Conservation (phyloP, 2,888 invertebrate species). For the Trichogramma evanescens region DNA sequence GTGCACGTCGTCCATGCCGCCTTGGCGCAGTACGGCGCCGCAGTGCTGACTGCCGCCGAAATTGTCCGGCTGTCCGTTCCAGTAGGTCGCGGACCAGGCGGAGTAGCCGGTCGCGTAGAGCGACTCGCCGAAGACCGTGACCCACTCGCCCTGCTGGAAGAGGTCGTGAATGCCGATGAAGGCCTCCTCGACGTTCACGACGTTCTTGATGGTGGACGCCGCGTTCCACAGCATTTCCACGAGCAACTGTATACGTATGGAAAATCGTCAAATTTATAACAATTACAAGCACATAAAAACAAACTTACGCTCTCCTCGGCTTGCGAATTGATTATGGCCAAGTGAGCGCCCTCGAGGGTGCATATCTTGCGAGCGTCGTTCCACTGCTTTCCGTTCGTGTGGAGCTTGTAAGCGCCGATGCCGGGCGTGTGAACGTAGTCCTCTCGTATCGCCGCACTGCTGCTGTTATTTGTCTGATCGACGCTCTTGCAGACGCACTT, state of each 20-base stretch:
- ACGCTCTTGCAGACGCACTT: not conserved
- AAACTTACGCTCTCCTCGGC: conserved; percentile 24
- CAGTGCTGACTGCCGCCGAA: not conserved
- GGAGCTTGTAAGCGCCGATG: conserved; percentile 26
- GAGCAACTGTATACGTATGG: not conserved
- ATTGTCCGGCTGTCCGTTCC: conserved; percentile 4
- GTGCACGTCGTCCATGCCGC: conserved; percentile 29
- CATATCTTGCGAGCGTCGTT: conserved; percentile 29
- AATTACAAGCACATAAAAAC: not conserved
- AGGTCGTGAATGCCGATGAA: conserved; percentile 12
- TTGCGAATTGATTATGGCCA: conserved; percentile 27
- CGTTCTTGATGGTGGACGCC: not conserved
- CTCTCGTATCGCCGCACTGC: not conserved
- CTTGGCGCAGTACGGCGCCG: not conserved
- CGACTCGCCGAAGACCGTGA: conserved; percentile 17
- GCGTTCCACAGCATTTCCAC: not conserved
- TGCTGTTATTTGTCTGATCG: not conserved
- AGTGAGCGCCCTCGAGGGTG: conserved; percentile 24
- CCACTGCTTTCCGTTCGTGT: conserved; percentile 21
- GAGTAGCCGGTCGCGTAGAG: conserved; percentile 28
- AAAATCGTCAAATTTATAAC: not conserved
- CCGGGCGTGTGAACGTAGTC: not conserved
- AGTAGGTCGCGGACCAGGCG: conserved; percentile 28
- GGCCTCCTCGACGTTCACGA: not conserved
- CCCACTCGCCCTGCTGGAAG: conserved; percentile 6